Base-by-base conservation (phyloP, 1,140 invertebrate genomes). In the Araneus ventricosus region DNA sequence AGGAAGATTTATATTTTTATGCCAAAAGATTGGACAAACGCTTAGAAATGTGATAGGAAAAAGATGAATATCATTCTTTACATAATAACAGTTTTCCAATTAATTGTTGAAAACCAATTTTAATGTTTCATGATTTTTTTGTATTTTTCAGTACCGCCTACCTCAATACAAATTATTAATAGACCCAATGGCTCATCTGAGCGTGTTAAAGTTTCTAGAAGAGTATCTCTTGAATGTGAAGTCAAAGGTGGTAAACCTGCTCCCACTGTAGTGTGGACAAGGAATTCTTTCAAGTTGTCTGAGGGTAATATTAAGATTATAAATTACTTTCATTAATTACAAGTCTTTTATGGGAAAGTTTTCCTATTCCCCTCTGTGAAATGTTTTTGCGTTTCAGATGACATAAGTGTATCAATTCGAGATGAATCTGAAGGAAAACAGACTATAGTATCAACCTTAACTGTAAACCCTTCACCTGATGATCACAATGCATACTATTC, bases 401-500 rank as follows among this genome's bases (percentile, higher is more conserved):
- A 75, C 39, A 57, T 41, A n/a, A 27, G n/a, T 30, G 34, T 30
- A 24, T 92, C 90, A 52, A 27, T 75, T 22, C 61, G n/a, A 17
- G 52, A 93, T 24, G 84, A 75, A 87, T 30, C 52, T 79, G 93
- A 63, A 27, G 92, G 67, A n/a, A 41, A 45, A 30, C 93, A 82
- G 84, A 84, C 59, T 37, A 39, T 89, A 2, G 10, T 52, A 30
- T 93, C 91, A 22, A 95, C 95, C 45, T 96, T 98, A 61, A 97
- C 96, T 75, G 96, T 99, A 92, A 97, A 97, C 93, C 97, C 98
- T 4, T 97, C 97, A 17, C 96, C 97, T 0, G 97, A 98, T 94
- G 98, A 99, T 95, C 98, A 99, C 95, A 97, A 97, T 94, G 97
- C 97, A 41, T 97, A 97, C 94, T 98, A 98, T 95, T 97, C 97